These are phyloP conservation scores for Pseudorhombus dupliciocellatus DNA, from an alignment of 2,113 vertebrate species.

Conservation along the genomic window DNA sequence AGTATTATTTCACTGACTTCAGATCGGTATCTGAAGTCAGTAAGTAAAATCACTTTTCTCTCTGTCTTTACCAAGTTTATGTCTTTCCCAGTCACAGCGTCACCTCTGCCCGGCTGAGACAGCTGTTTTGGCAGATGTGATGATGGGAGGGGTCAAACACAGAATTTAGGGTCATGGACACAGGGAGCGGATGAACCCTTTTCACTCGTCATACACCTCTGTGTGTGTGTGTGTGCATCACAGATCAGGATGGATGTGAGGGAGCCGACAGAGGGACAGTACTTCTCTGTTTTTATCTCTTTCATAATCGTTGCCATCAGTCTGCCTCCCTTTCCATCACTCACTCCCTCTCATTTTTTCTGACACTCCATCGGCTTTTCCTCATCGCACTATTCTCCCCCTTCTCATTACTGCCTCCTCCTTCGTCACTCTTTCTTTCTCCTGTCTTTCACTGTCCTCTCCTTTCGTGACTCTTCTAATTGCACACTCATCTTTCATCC, in stretches of 20 bases:
- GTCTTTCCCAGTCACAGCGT: background rate
- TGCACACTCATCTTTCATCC: constrained; percentile 35
- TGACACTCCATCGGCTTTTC: background rate
- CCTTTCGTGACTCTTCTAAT: background rate
- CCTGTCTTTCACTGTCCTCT: constrained; percentile 5
- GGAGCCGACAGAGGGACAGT: constrained; percentile 29
- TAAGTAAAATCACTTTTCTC: too few relatives aligned
- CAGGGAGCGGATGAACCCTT: background rate
- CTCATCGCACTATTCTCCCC: constrained; percentile 16
- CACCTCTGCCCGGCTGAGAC: background rate
- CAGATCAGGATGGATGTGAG: background rate
- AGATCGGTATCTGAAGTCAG: too few relatives aligned
- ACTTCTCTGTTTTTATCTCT: background rate
- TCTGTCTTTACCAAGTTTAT: too few relatives aligned
- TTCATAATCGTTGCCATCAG: constrained; percentile 11
- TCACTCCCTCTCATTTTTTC: constrained; percentile 5
- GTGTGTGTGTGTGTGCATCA: background rate
- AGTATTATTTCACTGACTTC: too few relatives aligned
- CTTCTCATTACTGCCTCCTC: constrained; percentile 6
- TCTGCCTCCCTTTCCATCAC: constrained; percentile 20
- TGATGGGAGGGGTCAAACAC: background rate
- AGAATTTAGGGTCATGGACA: background rate
- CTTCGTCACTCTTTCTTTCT: constrained; percentile 18
- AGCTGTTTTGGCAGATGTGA: background rate
- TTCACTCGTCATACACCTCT: background rate